Conservation (phyloP, 2,797 vertebrate genomes). For the Lacerta agilis region DNA sequence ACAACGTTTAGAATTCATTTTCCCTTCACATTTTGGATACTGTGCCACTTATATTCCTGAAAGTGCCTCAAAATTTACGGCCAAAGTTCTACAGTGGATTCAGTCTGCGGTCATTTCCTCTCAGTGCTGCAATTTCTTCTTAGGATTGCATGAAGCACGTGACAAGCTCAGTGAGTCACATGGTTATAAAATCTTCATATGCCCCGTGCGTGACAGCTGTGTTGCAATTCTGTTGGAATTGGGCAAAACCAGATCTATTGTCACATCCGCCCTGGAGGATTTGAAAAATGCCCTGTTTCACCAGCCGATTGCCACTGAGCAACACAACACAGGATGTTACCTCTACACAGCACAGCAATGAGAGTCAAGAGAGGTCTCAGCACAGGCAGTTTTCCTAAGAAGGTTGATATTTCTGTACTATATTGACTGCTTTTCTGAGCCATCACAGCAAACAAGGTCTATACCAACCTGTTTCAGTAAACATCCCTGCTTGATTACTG, state of each 20-base stretch:
- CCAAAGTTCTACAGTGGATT: conserved; percentile 8
- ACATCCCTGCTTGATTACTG: conserved; percentile 94
- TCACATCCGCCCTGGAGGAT: neutral
- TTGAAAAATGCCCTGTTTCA: conserved; percentile 9
- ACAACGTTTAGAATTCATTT: neutral
- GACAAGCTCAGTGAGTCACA: rapidly evolving
- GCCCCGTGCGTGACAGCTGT: neutral
- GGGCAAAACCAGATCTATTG: neutral
- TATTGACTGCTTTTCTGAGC: neutral
- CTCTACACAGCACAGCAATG: neutral
- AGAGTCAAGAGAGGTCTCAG: neutral
- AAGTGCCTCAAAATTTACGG: neutral
- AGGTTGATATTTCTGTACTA: conserved; percentile 4
- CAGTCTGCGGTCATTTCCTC: conserved; percentile 45
- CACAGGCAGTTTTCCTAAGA: neutral
- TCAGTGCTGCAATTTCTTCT: conserved; percentile 39
- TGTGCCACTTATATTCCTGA: neutral
- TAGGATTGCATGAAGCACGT: neutral
- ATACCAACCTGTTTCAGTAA: conserved; percentile 91
- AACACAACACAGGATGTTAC: neutral
- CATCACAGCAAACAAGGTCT: neutral
- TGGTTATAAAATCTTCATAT: neutral
- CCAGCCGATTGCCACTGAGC: neutral
- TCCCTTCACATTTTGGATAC: neutral
- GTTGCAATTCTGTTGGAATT: conserved; percentile 26